A percentile compares a stretch with the other conserved stretches of the same genome.
phyloP scores from a whole-genome alignment of 2,113 vertebrate genomes.

The Bettongia penicillata region DNA sequence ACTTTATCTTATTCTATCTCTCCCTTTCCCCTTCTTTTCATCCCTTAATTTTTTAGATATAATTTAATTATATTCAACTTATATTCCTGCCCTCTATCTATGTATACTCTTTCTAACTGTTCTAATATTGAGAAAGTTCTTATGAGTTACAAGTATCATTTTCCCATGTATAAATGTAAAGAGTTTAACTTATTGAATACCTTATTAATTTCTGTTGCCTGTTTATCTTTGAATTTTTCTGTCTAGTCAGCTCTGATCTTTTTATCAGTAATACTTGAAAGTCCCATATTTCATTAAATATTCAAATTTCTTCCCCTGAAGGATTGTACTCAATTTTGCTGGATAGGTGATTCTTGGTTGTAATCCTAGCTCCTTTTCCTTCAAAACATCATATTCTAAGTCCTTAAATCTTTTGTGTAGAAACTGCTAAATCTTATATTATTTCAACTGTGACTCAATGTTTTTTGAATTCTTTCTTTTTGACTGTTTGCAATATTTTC shows the following conservation, averaged over 20 bases:
- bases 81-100: not conserved
- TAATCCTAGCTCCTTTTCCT: not conserved
- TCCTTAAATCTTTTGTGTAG: not conserved
- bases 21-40: not conserved
- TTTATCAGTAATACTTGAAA: not conserved
- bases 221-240: not conserved
- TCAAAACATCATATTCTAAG: not conserved
- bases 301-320: not conserved
- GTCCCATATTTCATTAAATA: not conserved
- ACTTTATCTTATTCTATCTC: not conserved
- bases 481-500: too few species aligned
- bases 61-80: not conserved
- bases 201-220: not conserved
- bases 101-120: not conserved
- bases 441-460: not conserved
- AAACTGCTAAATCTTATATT: not conserved
- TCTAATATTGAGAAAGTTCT: not conserved
- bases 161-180: not conserved
- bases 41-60: not conserved
- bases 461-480: too few species aligned
- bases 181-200: not conserved
- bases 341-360: not conserved
- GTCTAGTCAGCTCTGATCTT: not conserved
- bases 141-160: not conserved
- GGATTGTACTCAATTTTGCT: not conserved